These are phyloP conservation scores for Poeciliopsis prolifica DNA, from an alignment of 2,113 vertebrate genomes.

Conservation along the genomic window DNA sequence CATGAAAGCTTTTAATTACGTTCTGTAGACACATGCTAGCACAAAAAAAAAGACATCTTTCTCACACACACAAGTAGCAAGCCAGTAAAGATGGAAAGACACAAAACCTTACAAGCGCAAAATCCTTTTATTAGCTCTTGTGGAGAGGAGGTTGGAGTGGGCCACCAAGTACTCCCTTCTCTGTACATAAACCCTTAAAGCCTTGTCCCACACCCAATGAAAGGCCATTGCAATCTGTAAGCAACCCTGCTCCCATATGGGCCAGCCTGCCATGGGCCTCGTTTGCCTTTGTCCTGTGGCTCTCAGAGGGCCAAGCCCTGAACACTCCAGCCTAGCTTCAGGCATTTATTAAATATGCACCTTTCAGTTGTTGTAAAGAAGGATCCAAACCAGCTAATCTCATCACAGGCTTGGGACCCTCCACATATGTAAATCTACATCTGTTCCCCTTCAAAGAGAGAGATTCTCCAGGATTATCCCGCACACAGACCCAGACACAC, in stretches of 20 bases:
- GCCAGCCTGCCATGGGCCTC: conserved; percentile 84
- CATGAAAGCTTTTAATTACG: conserved; percentile 19
- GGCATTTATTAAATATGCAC: conserved; percentile 99
- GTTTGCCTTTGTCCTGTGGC: conserved; percentile 84
- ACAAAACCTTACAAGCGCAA: conserved; percentile 71
- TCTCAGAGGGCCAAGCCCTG: conserved; percentile 84
- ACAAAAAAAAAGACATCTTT: conserved; percentile 30
- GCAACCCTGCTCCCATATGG: conserved; percentile 86
- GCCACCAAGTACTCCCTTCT: conserved; percentile 66
- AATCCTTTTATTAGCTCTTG: conserved; percentile 79
- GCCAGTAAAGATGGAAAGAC: conserved; percentile 68
- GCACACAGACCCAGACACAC: conserved; percentile 75
- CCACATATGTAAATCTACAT: conserved; percentile 99
- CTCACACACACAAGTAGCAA: conserved; percentile 16
- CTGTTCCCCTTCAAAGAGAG: conserved; percentile 95
- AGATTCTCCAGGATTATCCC: conserved; percentile 93
- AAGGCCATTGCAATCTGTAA: conserved; percentile 82
- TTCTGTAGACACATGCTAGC: conserved; percentile 11
- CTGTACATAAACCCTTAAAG: conserved; percentile 80
- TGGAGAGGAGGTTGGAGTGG: conserved; percentile 70
- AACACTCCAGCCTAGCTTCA: conserved; percentile 87
- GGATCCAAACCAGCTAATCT: conserved; percentile 91
- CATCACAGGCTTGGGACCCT: conserved; percentile 95
- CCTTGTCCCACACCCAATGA: conserved; percentile 78
- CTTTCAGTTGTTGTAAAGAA: conserved; percentile 89